Base-by-base conservation (phyloP, 2,113 vertebrate species). In the Xenopus tropicalis region DNA sequence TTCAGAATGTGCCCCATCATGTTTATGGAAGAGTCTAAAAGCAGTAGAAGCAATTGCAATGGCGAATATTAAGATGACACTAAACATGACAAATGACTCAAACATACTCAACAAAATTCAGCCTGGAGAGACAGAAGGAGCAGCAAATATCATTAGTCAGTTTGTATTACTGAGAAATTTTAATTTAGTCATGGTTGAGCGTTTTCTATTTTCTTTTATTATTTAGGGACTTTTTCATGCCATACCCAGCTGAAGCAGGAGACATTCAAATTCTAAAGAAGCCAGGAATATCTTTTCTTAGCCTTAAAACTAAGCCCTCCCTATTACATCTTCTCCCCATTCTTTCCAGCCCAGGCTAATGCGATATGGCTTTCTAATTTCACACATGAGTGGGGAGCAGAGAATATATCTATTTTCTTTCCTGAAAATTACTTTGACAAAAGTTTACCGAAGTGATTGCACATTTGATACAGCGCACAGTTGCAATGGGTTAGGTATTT, bases 291-390 rank as follows among this genome's bases (percentile, higher is more conserved):
- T 82, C 74, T 69, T 83, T 82, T 46, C 73, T 82, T 79, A 85
- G 79, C 83, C 72, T 81, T 83, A 70, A 83, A 82, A 80, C 23
- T 56, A 23, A 73, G 24, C 72, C 76, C 81, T 83, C 70, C 82
- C 46, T 77, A 9, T 37, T 84, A 25, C 74, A 43, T 85, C 65
- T 74, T 46, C 79, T 71, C 82, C 70, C 82, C 84, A 83, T 82
- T 78, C 78, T 85, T 51, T 70, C 58, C 71, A 77, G 54, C 74
- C 77, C 73, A 67, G 66, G 79, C 66, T 71, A 77, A 86, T 79
- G 78, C 0, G 61, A 84, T 82, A 84, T 58, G 71, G 67, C 75
- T 80, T 83, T 85, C 84, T 85, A 83, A 90, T 87, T 87, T 89
- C 82, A 89, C 86, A 82, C 69, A 72, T 85, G 82, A 85, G 76